These are phyloP conservation scores for Chiloscyllium plagiosum DNA, from an alignment of 2,113 vertebrate species.

Conservation along the genomic window DNA sequence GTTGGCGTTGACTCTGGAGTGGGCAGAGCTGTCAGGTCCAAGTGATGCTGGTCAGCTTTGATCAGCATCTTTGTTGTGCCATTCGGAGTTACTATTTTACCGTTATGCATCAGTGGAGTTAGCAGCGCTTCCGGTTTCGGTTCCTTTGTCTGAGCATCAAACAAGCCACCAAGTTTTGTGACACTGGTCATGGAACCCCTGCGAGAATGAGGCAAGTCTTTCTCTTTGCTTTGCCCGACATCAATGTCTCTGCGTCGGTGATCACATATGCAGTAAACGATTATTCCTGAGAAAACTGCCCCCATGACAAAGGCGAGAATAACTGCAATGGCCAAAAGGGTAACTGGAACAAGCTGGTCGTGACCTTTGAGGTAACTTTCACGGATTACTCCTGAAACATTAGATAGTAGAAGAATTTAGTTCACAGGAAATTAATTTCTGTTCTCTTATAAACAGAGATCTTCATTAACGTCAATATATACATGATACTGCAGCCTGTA, in stretches of 20 bases:
- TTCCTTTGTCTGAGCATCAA: constrained; percentile 87
- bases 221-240: constrained; percentile 74
- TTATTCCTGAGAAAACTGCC: constrained; percentile 87
- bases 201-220: constrained; percentile 75
- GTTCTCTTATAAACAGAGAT: not conserved
- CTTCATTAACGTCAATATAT: not conserved
- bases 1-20: constrained; percentile 92
- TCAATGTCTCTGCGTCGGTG: constrained; percentile 81
- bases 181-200: constrained; percentile 94
- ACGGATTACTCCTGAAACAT: constrained; percentile 88
- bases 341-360: constrained; percentile 90
- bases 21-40: constrained; percentile 84
- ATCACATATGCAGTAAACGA: constrained; percentile 93
- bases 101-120: constrained; percentile 90
- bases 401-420: constrained; percentile 37
- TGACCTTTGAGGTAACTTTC: constrained; percentile 94
- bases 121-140: constrained; percentile 87
- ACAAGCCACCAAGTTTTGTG: constrained; percentile 90
- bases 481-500: not conserved
- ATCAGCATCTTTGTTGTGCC: constrained; percentile 81
- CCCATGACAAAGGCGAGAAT: constrained; percentile 96
- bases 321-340: constrained; percentile 87
- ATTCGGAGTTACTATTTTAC: constrained; percentile 71
- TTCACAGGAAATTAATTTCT: not conserved
- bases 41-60: constrained; percentile 91